phyloP scores from a whole-genome alignment of 2,797 vertebrate genomes.

The Vespertilio murinus region DNA sequence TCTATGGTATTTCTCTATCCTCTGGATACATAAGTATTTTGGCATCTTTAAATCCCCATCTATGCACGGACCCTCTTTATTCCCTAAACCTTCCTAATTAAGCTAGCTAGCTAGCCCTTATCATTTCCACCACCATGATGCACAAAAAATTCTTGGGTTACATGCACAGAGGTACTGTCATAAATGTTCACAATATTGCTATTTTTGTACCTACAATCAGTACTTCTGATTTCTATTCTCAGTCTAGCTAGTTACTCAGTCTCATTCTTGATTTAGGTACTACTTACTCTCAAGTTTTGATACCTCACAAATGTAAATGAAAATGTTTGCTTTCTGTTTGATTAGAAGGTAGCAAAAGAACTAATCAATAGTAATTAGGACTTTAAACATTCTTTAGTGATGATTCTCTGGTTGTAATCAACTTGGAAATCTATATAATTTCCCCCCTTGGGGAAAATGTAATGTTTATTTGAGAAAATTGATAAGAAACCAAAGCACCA shows the following conservation, averaged over 20 bases:
- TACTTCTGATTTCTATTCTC: background rate
- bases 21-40: no score
- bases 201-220: background rate
- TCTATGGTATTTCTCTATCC: no score
- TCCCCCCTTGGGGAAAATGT: background rate
- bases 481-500: background rate
- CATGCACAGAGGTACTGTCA: background rate
- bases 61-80: no score
- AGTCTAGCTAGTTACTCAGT: background rate
- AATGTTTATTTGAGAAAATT: background rate
- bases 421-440: background rate
- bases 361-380: background rate
- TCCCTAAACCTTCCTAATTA: no score
- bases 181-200: background rate
- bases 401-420: background rate
- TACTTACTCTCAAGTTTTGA: background rate
- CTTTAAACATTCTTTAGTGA: background rate
- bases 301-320: background rate
- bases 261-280: conserved; percentile 9
- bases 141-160: background rate
- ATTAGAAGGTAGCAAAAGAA: background rate
- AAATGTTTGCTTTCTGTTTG: conserved; percentile 49
- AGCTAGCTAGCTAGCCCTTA: no score
- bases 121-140: background rate
- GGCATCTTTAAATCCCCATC: no score